Conservation (phyloP, 2,888 invertebrate species). For the Melieria picta region DNA sequence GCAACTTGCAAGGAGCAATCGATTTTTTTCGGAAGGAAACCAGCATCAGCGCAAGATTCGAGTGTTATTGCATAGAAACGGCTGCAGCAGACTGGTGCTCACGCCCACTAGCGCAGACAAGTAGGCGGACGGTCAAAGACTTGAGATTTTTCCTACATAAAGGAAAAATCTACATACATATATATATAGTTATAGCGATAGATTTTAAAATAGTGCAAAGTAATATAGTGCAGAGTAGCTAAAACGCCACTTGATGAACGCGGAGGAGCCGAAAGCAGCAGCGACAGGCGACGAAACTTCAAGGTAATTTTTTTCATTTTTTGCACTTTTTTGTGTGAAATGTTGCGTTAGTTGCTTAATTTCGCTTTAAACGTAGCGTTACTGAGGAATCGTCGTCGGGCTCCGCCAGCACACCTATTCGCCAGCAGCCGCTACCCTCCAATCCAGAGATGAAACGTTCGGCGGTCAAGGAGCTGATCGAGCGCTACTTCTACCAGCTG, state of each 20-base stretch:
- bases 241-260: constrained; percentile 37
- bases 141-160: not conserved
- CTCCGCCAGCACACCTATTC: constrained; percentile 26
- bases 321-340: constrained; percentile 22
- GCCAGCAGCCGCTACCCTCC: constrained; percentile 13
- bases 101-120: not conserved
- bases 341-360: constrained; percentile 24
- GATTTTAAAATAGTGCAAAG: not conserved
- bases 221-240: not conserved
- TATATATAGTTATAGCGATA: constrained; percentile 1
- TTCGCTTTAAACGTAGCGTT: constrained; percentile 31
- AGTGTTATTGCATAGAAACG: not conserved
- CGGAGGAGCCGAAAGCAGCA: constrained; percentile 28
- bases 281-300: constrained; percentile 68
- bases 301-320: constrained; percentile 59
- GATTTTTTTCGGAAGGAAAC: constrained; percentile 24
- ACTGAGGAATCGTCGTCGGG: constrained; percentile 48
- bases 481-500: constrained; percentile 92
- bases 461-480: constrained; percentile 86
- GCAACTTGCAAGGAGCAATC: constrained; percentile 9
- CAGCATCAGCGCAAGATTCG: not conserved
- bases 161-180: not conserved
- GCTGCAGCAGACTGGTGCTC: not conserved
- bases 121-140: not conserved
- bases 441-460: constrained; percentile 74